Conservation (phyloP, 2,113 vertebrate species). For the Campylorhamphus procurvoides region DNA sequence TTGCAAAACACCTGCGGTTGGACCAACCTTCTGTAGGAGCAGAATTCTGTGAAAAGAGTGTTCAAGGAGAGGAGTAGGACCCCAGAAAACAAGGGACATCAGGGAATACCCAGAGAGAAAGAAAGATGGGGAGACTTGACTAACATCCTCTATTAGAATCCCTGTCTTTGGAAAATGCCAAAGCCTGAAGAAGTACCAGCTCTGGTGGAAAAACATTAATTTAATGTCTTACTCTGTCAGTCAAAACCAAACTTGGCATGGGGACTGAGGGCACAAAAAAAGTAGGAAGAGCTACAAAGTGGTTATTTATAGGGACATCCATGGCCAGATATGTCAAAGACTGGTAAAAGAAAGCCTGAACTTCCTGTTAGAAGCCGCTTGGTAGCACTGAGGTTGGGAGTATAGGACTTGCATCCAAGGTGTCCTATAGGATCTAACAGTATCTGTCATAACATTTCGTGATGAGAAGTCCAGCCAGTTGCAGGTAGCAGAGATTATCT, state of each 20-base stretch:
- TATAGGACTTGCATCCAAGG: not conserved
- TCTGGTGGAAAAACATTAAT: not conserved
- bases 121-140: not conserved
- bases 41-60: not conserved
- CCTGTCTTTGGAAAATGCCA: not conserved
- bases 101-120: not conserved
- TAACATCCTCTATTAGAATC: not conserved
- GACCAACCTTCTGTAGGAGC: not conserved
- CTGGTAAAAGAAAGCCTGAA: not conserved
- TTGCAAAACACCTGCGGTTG: constrained; percentile 12
- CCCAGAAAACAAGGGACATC: not conserved
- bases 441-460: not conserved
- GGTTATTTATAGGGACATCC: not conserved
- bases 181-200: not conserved
- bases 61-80: not conserved
- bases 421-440: not conserved
- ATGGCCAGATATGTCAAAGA: not conserved
- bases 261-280: not conserved
- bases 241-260: not conserved
- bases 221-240: not conserved
- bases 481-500: not conserved
- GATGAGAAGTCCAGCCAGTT: not conserved
- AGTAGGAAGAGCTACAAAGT: not conserved
- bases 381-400: not conserved
- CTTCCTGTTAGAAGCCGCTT: not conserved